A percentile compares a stretch with the other conserved stretches of the same genome.
Evolutionary conservation across 1,140 invertebrate genomes (phyloP).

Genomic region (Galleria mellonella): DNA sequence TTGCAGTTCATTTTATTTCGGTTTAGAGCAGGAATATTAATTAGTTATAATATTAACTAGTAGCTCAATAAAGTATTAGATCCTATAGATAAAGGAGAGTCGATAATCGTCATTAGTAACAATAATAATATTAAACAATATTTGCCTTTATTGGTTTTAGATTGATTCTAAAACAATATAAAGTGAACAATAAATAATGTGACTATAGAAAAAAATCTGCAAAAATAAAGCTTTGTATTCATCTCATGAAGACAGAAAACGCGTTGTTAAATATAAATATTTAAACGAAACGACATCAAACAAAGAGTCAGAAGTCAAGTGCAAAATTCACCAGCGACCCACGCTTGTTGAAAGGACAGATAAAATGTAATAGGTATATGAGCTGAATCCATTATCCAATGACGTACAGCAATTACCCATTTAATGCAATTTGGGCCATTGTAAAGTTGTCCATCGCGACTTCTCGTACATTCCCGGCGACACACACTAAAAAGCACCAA

Average conservation of each 20-base stretch:
- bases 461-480: conserved; percentile 57
- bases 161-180: neutral
- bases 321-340: conserved; percentile 58
- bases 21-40: too few relatives aligned
- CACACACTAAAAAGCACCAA: conserved; percentile 68
- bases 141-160: too few relatives aligned
- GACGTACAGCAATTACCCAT: conserved; percentile 71
- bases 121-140: too few relatives aligned
- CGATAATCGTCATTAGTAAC: too few relatives aligned
- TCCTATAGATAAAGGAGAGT: too few relatives aligned
- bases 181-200: conserved; percentile 5
- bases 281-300: conserved; percentile 50
- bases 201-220: conserved; percentile 18
- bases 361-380: conserved; percentile 57
- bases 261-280: conserved; percentile 55
- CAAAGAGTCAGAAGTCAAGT: conserved; percentile 60
- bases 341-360: conserved; percentile 44
- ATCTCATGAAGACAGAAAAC: conserved; percentile 42
- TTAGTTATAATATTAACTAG: too few relatives aligned
- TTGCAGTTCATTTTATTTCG: too few relatives aligned
- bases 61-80: too few relatives aligned
- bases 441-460: conserved; percentile 44
- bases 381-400: conserved; percentile 70
- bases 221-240: conserved; percentile 40
- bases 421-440: conserved; percentile 69